Evolutionary conservation across 2,888 invertebrate species (phyloP), one percentile per base, ranked within the genome.

Genomic region (Furcula furcula): DNA sequence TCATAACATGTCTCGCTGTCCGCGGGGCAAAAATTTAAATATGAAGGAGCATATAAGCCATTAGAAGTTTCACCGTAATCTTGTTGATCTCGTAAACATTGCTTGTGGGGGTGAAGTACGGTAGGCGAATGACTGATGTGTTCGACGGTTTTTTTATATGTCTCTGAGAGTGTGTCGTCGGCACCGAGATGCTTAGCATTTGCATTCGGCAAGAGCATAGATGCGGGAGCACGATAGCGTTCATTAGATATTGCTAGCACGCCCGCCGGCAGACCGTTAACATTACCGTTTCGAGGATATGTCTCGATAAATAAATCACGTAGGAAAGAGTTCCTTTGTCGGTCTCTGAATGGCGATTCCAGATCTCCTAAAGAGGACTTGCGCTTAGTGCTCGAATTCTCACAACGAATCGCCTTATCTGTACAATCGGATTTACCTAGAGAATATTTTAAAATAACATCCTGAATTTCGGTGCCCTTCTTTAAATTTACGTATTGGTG

Each of bases 251-350:
- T 83, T 79, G 74, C 77, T 60, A 71, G 76, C 86, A 84, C 82
- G 84, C 75, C 62, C 69, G 69, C 58, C 49, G 70, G 50, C 61
- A 67, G 67, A 74, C 85, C 83, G 83, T 85, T 86, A 85, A 63
- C 66, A 63, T 77, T 79, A 79, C 83, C 75, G 80, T 81, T 84
- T 66, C 66, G 77, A 77, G 77, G 76, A 78, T 76, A 76, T 74
- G 77, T 73, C 78, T 81, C 82, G 72, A 77, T 80, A 83, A 74
- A 81, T 78, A 81, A 77, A 81, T 81, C 84, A 79, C 79, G 82
- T 79, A 76, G 72, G 63, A 71, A 76, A 71, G 72, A 75, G 69
- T 67, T 75, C 62, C 73, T 79, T 81, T 82, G 76, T 77, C 76
- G 81, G 77, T 70, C 71, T 63, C 49, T 56, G 60, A 60, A 65